Evolutionary conservation across 1,140 invertebrate genomes (phyloP), one percentile per base, ranked within the genome.

Genomic region (Tenebrio molitor): DNA sequence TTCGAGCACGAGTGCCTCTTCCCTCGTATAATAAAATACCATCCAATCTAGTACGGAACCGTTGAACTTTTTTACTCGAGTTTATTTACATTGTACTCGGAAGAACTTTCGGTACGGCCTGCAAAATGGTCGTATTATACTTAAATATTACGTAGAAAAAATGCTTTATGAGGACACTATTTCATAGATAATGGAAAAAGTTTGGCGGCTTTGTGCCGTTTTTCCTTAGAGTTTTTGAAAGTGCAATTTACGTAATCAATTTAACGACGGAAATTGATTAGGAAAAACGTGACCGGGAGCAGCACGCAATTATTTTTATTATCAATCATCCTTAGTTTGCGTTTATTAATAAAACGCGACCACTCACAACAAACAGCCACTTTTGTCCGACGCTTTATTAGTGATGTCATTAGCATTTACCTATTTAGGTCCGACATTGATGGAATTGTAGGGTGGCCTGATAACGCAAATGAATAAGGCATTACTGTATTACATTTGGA

Each of bases 11-110:
- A 33, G 12, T 25, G 50, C n/a, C 23, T 23, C 50, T 29, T 25
- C 14, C 5, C 7, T 41, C 7, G 2, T 14, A 41, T 41, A 41
- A 41, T 41, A 50, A 44, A 50, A 50, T 17, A 50, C 44, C 44
- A n/a, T n/a, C n/a, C n/a, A 50, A 8, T 29, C 25, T 29, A 29
- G 3, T 29, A 29, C 25, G 8, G 8, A 29, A 29, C 25, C 8
- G 25, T 39, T n/a, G 12, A 39, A 39, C 36, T 39, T 39, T n/a
- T n/a, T 7, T 39, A 39, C 36, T 29, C 25, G 25, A 39, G 36
- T 39, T 58, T 58, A 58, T 58, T 58, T 58, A 58, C 50, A 29
- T 6, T 58, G 23, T 25, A 58, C 50, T 53, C n/a, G 46, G n/a
- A 2, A 23, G 21, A 53, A 53, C 46, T 53, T 25, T 12, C 5